Evolutionary conservation across 2,797 vertebrate genomes (phyloP).

Genomic region (Rhinophrynus dorsalis): DNA sequence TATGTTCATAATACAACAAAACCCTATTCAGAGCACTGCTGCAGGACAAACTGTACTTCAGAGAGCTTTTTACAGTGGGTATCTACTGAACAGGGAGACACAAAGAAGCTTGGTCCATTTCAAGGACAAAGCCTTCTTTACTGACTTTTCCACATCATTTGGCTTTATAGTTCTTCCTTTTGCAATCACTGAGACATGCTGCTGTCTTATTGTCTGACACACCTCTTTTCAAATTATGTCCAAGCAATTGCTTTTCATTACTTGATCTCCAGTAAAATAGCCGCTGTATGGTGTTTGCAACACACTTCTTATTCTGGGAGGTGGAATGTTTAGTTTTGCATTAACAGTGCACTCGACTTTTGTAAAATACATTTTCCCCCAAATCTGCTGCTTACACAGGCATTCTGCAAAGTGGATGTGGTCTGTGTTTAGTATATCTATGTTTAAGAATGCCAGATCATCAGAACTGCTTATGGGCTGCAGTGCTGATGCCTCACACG

Average conservation of each 20-base stretch:
- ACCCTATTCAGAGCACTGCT: background rate
- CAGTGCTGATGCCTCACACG: no score
- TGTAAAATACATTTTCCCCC: no score
- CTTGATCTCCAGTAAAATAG: no score
- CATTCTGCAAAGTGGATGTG: no score
- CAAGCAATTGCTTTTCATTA: background rate
- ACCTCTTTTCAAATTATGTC: background rate
- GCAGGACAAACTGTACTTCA: background rate
- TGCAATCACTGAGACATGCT: background rate
- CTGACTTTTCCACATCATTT: conserved; percentile 30
- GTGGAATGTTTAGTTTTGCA: no score
- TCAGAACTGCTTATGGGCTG: no score
- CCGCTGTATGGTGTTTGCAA: no score
- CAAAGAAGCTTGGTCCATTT: conserved; percentile 3
- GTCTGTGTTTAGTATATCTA: no score
- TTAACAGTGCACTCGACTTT: no score
- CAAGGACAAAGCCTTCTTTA: conserved; percentile 14
- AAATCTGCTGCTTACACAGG: no score
- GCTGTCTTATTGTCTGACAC: background rate
- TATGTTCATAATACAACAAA: background rate
- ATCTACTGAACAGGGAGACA: conserved; percentile 29
- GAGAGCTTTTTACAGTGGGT: background rate
- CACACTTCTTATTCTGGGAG: no score
- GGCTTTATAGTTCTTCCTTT: conserved; percentile 14
- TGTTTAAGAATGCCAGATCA: no score